Percentiles rank a stretch among this genome's conserved stretches.
phyloP scores from a whole-genome alignment of 2,113 vertebrate species.

The Oreochromis tanganicae region DNA sequence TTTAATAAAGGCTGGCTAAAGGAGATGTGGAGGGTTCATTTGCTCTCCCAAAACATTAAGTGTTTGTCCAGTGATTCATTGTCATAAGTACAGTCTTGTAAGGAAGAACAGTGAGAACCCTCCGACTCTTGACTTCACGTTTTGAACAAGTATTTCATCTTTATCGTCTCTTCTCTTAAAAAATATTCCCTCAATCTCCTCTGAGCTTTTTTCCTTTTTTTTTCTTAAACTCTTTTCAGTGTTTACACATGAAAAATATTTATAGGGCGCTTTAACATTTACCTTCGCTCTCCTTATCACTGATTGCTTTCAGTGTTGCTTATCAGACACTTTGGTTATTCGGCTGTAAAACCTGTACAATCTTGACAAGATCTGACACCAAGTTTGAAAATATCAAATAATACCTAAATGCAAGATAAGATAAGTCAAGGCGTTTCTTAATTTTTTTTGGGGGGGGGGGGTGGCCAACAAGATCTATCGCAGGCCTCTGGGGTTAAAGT shows the following conservation, averaged over 20 bases:
- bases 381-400: neutral
- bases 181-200: neutral
- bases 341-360: neutral
- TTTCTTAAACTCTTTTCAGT: neutral
- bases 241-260: neutral
- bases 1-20: conserved; percentile 60
- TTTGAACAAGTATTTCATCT: neutral
- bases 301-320: neutral
- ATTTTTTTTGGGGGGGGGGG: neutral
- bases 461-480: neutral
- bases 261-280: neutral
- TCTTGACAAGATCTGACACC: neutral
- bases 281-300: neutral
- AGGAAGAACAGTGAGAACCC: conserved; percentile 8
- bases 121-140: neutral
- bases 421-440: neutral
- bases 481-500: neutral
- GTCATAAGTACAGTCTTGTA: conserved; percentile 23
- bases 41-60: conserved; percentile 41
- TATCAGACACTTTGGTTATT: neutral
- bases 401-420: neutral
- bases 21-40: conserved; percentile 54
- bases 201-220: neutral
- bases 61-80: conserved; percentile 44
- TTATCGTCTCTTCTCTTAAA: neutral